Evolutionary conservation across 1,140 invertebrate species (phyloP), one percentile per base, ranked within the genome.

Genomic region (Drosophila oshimai): DNA sequence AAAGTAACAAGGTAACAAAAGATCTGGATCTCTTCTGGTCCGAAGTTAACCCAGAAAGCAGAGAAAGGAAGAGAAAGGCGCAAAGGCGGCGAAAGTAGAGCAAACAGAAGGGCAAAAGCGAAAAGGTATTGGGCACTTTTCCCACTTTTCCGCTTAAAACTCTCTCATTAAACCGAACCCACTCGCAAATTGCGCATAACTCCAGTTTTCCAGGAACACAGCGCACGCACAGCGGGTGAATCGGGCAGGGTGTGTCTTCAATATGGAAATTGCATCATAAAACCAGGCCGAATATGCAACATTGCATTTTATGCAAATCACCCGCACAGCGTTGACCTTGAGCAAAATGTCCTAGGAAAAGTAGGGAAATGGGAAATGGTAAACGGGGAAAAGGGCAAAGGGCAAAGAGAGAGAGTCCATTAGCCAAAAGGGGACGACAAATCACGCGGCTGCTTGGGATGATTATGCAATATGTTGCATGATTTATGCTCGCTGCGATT

Each of bases 391-490:
- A 18, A 24, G 41, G 22, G 41, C n/a, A 15, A 45, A 15, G 12
- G 20, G 12, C n/a, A 36, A 4, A 24, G 49, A 10, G 6, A 5
- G 24, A 22, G 51, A 33, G 62, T 68, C 36, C 37, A 68, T 68
- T 53, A 53, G 37, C 46, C 55, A 26, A 41, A 24, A 28, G n/a
- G 28, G 24, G 24, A 58, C 53, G 36, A 61, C 53, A 61, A 61
- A 61, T 61, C 57, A 61, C 34, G 57, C 24, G 44, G 42, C 68
- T 70, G 65, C 61, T 65, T 68, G 64, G 55, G 26, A 89, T 89
- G 86, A 89, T 89, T 89, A 89, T 89, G 86, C 86, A 89, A 89
- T 89, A 89, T 89, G 86, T 84, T 89, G 84, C 86, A 89, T 89
- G 86, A 89, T 89, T 89, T 89, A 89, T 89, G 76, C 61, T 69